These are phyloP conservation scores for Drosophila quasianomalipes DNA, from an alignment of 2,888 invertebrate genomes.

Conservation along the genomic window DNA sequence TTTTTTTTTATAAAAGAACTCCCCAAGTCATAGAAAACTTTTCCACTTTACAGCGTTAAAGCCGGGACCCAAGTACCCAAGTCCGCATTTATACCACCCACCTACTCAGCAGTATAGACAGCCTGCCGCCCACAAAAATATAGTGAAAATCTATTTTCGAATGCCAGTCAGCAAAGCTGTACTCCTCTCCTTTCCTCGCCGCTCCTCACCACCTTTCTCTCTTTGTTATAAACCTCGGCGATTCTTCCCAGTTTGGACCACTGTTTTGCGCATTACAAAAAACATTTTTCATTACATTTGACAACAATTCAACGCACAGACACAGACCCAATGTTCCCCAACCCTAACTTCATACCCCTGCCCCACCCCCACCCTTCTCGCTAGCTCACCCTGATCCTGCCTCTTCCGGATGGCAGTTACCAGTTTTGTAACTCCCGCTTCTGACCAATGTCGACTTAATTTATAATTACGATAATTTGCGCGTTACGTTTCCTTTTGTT, in stretches of 20 bases:
- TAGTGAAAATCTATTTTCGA: constrained; percentile 78
- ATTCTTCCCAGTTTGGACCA: not conserved
- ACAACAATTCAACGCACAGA: constrained; percentile 66
- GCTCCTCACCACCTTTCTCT: not conserved
- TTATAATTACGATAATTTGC: constrained; percentile 80
- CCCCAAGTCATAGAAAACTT: constrained; percentile 56
- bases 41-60: constrained; percentile 71
- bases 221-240: not conserved
- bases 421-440: constrained; percentile 32
- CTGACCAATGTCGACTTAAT: constrained; percentile 78
- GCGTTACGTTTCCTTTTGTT: constrained; percentile 81
- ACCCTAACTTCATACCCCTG: not conserved
- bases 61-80: constrained; percentile 11
- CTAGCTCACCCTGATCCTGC: not conserved
- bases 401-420: constrained; percentile 18
- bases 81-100: not conserved
- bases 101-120: constrained; percentile 3
- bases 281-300: constrained; percentile 78
- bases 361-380: not conserved
- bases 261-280: constrained; percentile 56
- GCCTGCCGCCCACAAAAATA: constrained; percentile 39
- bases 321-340: not conserved
- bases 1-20: constrained; percentile 26
- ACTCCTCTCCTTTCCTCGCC: not conserved
- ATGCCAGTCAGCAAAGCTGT: constrained; percentile 60